A percentile compares a stretch with the other conserved stretches of the same genome.
Conservation (phyloP, 2,113 vertebrate genomes). For the Cyprinus carpio region DNA sequence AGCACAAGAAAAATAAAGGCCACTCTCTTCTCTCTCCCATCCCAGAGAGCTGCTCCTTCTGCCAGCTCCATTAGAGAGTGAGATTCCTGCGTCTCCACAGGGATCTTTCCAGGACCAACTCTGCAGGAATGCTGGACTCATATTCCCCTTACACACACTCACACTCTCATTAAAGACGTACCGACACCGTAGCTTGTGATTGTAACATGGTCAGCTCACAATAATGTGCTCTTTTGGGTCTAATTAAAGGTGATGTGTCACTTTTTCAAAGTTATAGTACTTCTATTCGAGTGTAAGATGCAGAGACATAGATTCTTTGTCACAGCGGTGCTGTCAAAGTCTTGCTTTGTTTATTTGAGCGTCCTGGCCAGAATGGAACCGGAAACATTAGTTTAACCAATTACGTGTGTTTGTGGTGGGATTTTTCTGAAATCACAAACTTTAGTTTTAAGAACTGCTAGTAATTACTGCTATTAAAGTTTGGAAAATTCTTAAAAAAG, state of each 20-base stretch:
- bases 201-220: conserved; percentile 16
- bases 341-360: neutral
- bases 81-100: conserved; percentile 60
- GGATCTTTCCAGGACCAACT: conserved; percentile 58
- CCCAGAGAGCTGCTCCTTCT: conserved; percentile 55
- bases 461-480: neutral
- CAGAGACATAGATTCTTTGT: neutral
- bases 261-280: neutral
- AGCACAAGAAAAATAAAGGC: conserved; percentile 53
- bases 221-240: conserved; percentile 14
- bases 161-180: conserved; percentile 10
- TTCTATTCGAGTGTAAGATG: neutral
- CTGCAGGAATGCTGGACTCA: conserved; percentile 52
- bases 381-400: neutral
- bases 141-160: conserved; percentile 31
- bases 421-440: neutral
- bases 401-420: neutral
- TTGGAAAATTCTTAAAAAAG: neutral
- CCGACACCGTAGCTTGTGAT: conserved; percentile 9
- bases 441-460: neutral
- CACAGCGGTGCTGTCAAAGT: neutral
- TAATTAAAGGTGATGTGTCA: neutral
- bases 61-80: conserved; percentile 59
- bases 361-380: neutral
- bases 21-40: conserved; percentile 52